Conservation (phyloP, 2,888 invertebrate species). For the Brenthis daphne region DNA sequence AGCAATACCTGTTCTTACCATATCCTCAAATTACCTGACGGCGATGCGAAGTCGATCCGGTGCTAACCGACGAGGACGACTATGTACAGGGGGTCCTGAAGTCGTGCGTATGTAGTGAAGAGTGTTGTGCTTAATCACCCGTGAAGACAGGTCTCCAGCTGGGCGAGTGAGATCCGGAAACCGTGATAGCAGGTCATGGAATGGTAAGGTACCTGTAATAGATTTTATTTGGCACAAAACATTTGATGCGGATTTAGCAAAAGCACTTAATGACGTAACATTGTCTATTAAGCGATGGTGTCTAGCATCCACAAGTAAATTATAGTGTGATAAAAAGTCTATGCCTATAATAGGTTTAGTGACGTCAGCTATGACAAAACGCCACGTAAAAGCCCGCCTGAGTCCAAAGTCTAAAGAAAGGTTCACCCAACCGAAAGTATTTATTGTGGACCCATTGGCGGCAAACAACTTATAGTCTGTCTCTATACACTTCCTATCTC, state of each 20-base stretch:
- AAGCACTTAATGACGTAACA: constrained; percentile 30
- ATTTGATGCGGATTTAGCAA: constrained; percentile 1
- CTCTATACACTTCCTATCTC: constrained; percentile 11
- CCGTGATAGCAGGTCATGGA: background rate
- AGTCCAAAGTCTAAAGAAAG: constrained; percentile 35
- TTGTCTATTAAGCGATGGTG: constrained; percentile 42
- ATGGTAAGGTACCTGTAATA: background rate
- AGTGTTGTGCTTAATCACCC: constrained; percentile 26
- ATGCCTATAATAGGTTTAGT: constrained; percentile 52
- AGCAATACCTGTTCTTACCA: no score
- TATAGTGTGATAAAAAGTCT: constrained; percentile 45
- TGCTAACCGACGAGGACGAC: constrained; percentile 41
- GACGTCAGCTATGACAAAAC: constrained; percentile 51
- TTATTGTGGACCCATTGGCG: constrained; percentile 48
- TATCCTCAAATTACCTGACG: constrained; percentile 38
- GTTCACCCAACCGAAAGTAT: constrained; percentile 33
- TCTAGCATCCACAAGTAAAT: constrained; percentile 18
- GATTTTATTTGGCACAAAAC: constrained; percentile 13
- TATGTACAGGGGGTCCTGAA: constrained; percentile 38
- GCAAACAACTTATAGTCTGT: constrained; percentile 46
- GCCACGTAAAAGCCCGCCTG: constrained; percentile 44
- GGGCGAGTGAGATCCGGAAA: constrained; percentile 23
- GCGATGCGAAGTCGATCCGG: constrained; percentile 40
- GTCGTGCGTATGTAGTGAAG: constrained; percentile 34
- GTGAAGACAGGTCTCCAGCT: constrained; percentile 13